Conservation (phyloP, 2,113 vertebrate species). For the Anguilla rostrata region DNA sequence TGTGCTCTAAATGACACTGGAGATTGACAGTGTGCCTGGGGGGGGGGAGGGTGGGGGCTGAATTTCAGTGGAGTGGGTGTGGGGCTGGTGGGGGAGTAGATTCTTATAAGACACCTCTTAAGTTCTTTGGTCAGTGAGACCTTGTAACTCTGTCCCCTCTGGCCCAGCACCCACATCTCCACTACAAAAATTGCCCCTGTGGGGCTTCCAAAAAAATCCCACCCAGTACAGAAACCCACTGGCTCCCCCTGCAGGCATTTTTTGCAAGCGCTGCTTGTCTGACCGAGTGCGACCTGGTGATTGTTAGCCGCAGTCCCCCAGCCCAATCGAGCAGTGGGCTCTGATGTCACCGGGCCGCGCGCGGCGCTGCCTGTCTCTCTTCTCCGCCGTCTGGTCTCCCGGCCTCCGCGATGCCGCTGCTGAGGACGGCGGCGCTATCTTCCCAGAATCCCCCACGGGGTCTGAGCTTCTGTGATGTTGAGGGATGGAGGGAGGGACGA, state of each 20-base stretch:
- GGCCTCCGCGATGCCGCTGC: constrained; percentile 44
- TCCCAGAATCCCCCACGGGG: constrained; percentile 23
- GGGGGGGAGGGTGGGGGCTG: not conserved
- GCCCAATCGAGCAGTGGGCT: constrained; percentile 51
- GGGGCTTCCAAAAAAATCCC: not conserved
- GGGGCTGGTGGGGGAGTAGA: not conserved
- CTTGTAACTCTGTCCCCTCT: constrained; percentile 39
- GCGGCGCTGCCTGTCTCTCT: constrained; percentile 34
- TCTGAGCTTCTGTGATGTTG: constrained; percentile 13
- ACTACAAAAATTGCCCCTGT: constrained; percentile 45
- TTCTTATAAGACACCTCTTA: not conserved
- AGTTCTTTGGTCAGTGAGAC: constrained; percentile 18
- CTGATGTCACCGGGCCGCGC: not conserved
- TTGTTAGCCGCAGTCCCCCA: constrained; percentile 34
- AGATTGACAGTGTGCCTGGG: constrained; percentile 34
- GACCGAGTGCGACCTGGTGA: constrained; percentile 33
- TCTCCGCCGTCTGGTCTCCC: constrained; percentile 37
- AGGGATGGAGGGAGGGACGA: not conserved
- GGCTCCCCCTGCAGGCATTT: constrained; percentile 40
- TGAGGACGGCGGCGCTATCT: constrained; percentile 23
- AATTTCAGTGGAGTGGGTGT: constrained; percentile 31
- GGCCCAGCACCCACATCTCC: constrained; percentile 32
- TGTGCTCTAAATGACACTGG: constrained; percentile 52
- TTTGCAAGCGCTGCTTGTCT: constrained; percentile 28
- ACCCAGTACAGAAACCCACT: not conserved